Evolutionary conservation across 2,888 invertebrate species (phyloP), one percentile per base, ranked within the genome.

Genomic region (Chouioia cunea): DNA sequence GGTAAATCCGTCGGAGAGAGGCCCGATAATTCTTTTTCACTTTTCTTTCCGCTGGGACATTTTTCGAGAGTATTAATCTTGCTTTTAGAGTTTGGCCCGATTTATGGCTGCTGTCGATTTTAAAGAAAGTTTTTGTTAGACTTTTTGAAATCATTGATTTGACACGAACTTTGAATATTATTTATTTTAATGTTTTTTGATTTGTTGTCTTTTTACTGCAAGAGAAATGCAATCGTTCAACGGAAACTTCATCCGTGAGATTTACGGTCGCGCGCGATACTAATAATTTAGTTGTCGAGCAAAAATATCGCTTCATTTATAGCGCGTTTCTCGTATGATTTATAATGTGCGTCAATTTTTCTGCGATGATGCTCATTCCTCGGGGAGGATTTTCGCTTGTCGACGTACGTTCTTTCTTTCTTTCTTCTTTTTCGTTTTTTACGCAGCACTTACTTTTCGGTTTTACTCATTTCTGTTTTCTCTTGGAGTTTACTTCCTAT

Each of bases 271-370:
- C 16, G 46, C 47, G 27, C 65, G 50, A 69, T 64, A 64, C 59
- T 62, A 71, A 71, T 71, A 71, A 70, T 70, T 62, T 70, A 70
- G 70, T 70, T 44, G 15, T 56, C 59, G 20, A 56, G 54, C 54
- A 54, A 60, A 58, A 65, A 71, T 65, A 65, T 62, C 52, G 60
- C 65, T 71, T 65, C 66, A 71, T 71, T 71, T 66, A 65, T 62
- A 65, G 43, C 22, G 6, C 62, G 43, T 48, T 52, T 50, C 12
- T 47, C 56, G 27, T 22, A n/a, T 57, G 65, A 62, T 65, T 62
- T 65, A 62, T 63, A 54, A 53, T n/a, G 12, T 47, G 14, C 20
- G 4, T 50, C 46, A 20, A 44, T 36, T 36, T 36, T 58, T 47
- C 46, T 58, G 36, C 59, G 36, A 52, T 43, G 0, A 47, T 14